Evolutionary conservation across 2,888 invertebrate species (phyloP).

Genomic region (Nematopogon swammerdamellus): DNA sequence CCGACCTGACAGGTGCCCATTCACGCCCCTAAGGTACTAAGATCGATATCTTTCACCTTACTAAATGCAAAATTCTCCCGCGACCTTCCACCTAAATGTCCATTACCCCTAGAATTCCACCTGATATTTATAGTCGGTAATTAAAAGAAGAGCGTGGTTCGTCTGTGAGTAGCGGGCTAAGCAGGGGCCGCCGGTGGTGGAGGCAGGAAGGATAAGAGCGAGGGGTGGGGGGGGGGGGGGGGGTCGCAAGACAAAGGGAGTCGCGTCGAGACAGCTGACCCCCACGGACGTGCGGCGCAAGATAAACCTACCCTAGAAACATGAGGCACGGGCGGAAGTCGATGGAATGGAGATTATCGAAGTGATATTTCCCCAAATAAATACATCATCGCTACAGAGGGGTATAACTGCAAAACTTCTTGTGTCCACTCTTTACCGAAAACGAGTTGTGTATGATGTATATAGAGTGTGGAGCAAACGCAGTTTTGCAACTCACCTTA

Average conservation of each 20-base stretch:
- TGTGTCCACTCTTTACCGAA: no score
- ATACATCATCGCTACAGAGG: no score
- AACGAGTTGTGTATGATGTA: no score
- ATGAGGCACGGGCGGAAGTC: neutral
- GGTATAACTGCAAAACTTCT: no score
- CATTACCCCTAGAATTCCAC: neutral
- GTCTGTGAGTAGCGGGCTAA: neutral
- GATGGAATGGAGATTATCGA: neutral
- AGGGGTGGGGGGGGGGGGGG: neutral
- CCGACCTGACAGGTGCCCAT: no score
- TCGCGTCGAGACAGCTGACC: neutral
- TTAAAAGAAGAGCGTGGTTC: conserved; percentile 40
- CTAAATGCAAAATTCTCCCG: neutral
- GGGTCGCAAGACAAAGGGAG: neutral
- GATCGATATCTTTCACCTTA: no score
- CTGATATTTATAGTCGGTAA: conserved; percentile 42
- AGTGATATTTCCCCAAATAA: no score
- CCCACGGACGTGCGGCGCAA: neutral
- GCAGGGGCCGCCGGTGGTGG: neutral
- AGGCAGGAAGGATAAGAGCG: neutral
- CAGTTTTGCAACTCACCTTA: no score
- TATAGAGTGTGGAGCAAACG: no score
- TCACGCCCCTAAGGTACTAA: no score
- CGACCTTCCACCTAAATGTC: neutral
- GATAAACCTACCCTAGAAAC: neutral